These are phyloP conservation scores for Rotaria sp. DNA, from an alignment of 2,888 invertebrate genomes.

Conservation along the genomic window DNA sequence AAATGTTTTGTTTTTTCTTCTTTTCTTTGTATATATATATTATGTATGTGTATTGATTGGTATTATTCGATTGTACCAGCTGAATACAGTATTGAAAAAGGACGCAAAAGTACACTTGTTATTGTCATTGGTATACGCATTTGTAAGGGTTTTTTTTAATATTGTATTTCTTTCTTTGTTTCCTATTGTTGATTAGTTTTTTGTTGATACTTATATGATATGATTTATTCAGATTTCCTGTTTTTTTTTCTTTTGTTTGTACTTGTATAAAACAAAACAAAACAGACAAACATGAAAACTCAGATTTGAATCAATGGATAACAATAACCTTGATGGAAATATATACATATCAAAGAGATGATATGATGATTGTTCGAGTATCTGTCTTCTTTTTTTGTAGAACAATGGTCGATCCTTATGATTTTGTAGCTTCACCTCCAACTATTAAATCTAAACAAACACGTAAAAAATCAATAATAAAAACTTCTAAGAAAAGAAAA, in stretches of 20 bases:
- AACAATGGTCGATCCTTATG: background rate
- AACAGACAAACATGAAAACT: background rate
- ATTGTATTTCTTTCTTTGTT: background rate
- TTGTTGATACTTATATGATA: constrained; percentile 15
- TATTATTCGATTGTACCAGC: background rate
- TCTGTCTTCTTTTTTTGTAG: background rate
- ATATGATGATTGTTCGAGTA: too few relatives aligned
- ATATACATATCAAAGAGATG: background rate
- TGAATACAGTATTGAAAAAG: background rate
- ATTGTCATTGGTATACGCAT: background rate
- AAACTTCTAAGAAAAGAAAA: background rate
- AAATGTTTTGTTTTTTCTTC: background rate
- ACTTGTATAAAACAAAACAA: background rate
- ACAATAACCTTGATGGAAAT: background rate
- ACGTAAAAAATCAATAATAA: background rate
- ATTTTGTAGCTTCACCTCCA: background rate
- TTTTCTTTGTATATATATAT: background rate
- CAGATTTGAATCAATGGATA: background rate
- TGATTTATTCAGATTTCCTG: background rate
- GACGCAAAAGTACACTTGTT: background rate
- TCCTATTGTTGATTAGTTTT: constrained; percentile 5
- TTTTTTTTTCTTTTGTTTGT: background rate
- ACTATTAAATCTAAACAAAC: background rate
- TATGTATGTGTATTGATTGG: background rate
- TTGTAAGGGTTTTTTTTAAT: background rate